Evolutionary conservation across 2,888 invertebrate species (phyloP).

Genomic region (Caenorhabditis japonica): DNA sequence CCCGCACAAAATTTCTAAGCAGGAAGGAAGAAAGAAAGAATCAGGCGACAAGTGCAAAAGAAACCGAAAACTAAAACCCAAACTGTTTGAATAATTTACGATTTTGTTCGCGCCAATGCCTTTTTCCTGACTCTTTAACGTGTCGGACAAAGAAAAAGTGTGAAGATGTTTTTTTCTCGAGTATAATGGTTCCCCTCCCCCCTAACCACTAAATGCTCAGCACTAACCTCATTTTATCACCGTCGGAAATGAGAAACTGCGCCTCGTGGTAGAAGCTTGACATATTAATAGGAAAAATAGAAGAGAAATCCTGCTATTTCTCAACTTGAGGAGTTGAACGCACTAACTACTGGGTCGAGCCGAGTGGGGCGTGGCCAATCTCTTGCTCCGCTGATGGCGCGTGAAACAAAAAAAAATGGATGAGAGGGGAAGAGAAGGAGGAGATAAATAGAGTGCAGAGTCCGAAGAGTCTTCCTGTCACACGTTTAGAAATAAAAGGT

Average conservation of each 20-base stretch:
- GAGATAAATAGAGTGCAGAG: constrained; percentile 20
- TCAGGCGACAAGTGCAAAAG: constrained; percentile 39
- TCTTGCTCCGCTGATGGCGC: constrained; percentile 11
- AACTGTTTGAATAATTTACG: constrained; percentile 43
- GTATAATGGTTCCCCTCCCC: too few relatives aligned
- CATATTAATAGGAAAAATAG: constrained; percentile 1
- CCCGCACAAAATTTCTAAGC: constrained; percentile 28
- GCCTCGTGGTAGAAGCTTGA: constrained; percentile 33
- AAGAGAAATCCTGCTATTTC: not conserved
- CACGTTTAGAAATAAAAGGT: too few relatives aligned
- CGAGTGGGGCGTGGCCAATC: constrained; percentile 18
- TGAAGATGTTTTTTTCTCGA: too few relatives aligned
- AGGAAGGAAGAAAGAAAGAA: constrained; percentile 11
- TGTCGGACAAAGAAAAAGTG: too few relatives aligned
- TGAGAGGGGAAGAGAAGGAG: not conserved
- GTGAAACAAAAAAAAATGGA: constrained; percentile 30
- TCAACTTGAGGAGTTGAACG: constrained; percentile 29
- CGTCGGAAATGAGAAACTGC: constrained; percentile 35
- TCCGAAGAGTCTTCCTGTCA: too few relatives aligned
- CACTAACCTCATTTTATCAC: constrained; percentile 37
- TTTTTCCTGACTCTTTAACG: constrained; percentile 2
- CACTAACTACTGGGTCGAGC: constrained; percentile 24
- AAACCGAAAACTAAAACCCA: constrained; percentile 34
- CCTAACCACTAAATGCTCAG: not conserved
- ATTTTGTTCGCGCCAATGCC: not conserved